Evolutionary conservation across 1,140 invertebrate genomes (phyloP).

Genomic region (Zaprionus capensis): DNA sequence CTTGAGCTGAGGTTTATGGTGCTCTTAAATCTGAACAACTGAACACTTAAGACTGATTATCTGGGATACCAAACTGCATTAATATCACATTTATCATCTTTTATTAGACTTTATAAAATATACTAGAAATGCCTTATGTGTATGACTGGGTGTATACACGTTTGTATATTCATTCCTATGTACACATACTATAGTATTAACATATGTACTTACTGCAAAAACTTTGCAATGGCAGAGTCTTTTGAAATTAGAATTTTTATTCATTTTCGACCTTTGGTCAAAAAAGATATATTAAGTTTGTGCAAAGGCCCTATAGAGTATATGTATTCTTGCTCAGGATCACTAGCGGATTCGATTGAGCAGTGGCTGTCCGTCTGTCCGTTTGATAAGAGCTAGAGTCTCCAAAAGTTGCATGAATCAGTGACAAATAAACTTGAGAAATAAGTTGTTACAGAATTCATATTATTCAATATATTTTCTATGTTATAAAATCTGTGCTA

Average conservation of each 20-base stretch:
- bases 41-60: neutral
- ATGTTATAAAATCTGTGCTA: too few relatives aligned
- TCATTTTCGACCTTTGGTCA: neutral
- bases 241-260: neutral
- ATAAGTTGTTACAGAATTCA: too few relatives aligned
- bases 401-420: too few relatives aligned
- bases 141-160: neutral
- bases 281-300: too few relatives aligned
- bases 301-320: too few relatives aligned
- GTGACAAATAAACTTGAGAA: too few relatives aligned
- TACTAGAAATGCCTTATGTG: neutral
- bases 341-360: too few relatives aligned
- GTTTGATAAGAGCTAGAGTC: too few relatives aligned
- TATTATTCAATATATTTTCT: too few relatives aligned
- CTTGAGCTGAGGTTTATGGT: conserved; percentile 31
- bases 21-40: conserved; percentile 26
- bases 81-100: neutral
- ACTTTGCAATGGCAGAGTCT: neutral
- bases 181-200: neutral
- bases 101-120: neutral
- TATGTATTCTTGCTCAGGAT: too few relatives aligned
- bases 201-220: neutral
- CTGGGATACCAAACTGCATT: neutral
- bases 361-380: too few relatives aligned
- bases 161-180: too few relatives aligned